A percentile compares a stretch with the other conserved stretches of the same genome.
phyloP scores from a whole-genome alignment of 2,888 invertebrate genomes.

The Linnaemya tessellans region DNA sequence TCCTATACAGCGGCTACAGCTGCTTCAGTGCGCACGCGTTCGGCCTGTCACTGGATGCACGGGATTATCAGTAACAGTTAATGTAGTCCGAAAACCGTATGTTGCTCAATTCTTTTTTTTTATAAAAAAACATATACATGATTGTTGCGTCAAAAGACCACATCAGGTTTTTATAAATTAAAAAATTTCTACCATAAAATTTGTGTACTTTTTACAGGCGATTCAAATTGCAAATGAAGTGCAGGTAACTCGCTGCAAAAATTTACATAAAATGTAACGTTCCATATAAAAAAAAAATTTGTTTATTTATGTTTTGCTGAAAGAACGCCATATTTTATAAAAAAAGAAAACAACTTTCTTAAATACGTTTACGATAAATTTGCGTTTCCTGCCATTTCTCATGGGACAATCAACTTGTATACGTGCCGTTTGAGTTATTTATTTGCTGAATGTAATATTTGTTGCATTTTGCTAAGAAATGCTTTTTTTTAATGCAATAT shows the following conservation, averaged over 20 bases:
- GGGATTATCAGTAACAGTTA: no score
- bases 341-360: not conserved
- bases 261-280: not conserved
- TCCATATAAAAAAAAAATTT: not conserved
- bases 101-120: no score
- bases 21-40: no score
- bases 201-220: not conserved
- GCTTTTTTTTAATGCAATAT: not conserved
- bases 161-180: no score
- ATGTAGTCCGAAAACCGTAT: no score
- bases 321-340: not conserved
- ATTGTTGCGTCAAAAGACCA: no score
- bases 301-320: not conserved
- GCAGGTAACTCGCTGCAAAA: not conserved
- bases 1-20: no score
- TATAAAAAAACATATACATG: no score
- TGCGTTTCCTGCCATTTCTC: conserved; percentile 20
- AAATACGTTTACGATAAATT: conserved; percentile 18
- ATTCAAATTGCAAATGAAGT: not conserved
- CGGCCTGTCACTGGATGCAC: no score
- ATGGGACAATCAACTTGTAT: not conserved
- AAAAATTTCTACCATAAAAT: no score
- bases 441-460: not conserved
- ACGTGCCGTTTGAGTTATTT: conserved; percentile 16
- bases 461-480: conserved; percentile 5